Conservation (phyloP, 2,888 invertebrate species). For the Phragmatobia fuliginosa region DNA sequence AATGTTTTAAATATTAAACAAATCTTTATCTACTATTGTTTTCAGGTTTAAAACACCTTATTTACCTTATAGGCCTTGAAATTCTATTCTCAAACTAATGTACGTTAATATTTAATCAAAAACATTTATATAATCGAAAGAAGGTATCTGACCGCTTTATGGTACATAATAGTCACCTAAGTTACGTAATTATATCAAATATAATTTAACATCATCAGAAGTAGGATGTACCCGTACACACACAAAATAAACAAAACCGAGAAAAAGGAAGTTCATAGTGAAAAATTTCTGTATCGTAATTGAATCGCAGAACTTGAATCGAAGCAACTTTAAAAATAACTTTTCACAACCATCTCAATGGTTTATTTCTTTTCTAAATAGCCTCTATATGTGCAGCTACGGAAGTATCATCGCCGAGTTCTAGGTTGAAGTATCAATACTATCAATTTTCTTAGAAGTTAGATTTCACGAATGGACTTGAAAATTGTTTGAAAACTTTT, state of each 20-base stretch:
- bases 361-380: conserved; percentile 5
- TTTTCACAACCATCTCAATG: not conserved
- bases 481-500: not conserved
- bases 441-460: not conserved
- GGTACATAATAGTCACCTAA: no score
- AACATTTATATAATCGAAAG: no score
- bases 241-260: not conserved
- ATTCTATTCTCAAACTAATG: no score
- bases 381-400: not conserved
- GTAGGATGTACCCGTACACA: no score
- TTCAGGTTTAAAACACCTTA: no score
- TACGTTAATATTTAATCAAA: no score
- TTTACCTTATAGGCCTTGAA: no score
- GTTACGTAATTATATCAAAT: no score
- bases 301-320: not conserved
- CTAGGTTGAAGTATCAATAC: not conserved
- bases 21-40: no score
- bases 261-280: not conserved
- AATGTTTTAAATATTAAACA: no score
- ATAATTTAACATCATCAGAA: no score
- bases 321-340: not conserved
- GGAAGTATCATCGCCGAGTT: not conserved
- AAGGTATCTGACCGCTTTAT: no score
- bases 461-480: not conserved
- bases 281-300: not conserved